A percentile compares a stretch with the other conserved stretches of the same genome.
Conservation (phyloP, 2,113 vertebrate genomes). For the Bagarius yarrelli region DNA sequence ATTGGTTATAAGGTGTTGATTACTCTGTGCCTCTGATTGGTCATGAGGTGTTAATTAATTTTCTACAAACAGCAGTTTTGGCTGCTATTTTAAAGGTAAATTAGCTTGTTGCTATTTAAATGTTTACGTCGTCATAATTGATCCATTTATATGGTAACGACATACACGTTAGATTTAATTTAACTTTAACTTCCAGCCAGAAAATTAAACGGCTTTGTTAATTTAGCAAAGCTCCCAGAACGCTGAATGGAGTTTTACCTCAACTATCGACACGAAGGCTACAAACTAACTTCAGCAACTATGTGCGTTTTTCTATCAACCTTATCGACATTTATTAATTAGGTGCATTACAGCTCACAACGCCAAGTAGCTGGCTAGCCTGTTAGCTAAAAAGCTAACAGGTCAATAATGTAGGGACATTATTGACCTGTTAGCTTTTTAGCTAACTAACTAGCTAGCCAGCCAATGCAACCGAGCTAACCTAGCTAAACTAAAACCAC, state of each 20-base stretch:
- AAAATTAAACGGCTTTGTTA: no score
- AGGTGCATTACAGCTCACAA: background rate
- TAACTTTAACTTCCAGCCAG: background rate
- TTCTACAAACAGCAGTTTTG: background rate
- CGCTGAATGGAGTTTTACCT: background rate
- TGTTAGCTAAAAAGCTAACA: no score
- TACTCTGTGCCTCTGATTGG: no score
- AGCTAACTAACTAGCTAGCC: background rate
- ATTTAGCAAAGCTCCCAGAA: background rate
- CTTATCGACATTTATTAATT: background rate
- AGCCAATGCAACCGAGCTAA: background rate
- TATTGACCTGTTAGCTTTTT: no score
- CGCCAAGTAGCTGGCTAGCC: no score
- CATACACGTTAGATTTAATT: no score
- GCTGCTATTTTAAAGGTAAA: background rate
- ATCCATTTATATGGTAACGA: background rate
- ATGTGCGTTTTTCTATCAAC: background rate
- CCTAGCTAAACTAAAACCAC: background rate
- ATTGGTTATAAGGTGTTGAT: no score
- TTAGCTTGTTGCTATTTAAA: background rate
- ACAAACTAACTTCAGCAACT: background rate
- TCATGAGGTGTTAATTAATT: no score
- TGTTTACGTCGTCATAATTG: background rate
- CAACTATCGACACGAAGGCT: background rate
- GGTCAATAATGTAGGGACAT: no score